phyloP scores from a whole-genome alignment of 2,888 invertebrate genomes.

The Serrognathus titanus region DNA sequence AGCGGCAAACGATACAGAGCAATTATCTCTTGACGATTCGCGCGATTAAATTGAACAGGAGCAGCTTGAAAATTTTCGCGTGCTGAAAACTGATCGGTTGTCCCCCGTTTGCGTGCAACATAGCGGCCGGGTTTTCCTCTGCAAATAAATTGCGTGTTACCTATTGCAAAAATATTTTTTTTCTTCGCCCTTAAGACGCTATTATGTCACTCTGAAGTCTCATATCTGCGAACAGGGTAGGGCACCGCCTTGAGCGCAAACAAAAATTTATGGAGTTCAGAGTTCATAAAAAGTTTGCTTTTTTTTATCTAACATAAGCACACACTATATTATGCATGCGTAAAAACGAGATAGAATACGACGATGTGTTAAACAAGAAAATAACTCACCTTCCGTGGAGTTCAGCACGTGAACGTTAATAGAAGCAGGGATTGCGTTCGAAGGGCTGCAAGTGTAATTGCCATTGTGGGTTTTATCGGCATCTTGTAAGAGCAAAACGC shows the following conservation, averaged over 20 bases:
- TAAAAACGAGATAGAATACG: background rate
- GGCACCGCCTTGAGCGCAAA: too few species aligned
- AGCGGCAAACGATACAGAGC: background rate
- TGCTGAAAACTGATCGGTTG: background rate
- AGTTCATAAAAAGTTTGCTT: background rate
- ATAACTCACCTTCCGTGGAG: constrained; percentile 51
- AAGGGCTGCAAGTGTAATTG: constrained; percentile 68
- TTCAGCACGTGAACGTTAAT: constrained; percentile 68
- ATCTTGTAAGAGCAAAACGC: constrained; percentile 62
- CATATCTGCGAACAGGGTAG: too few species aligned
- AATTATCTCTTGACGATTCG: background rate
- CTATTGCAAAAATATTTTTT: background rate
- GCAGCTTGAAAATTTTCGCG: too few species aligned
- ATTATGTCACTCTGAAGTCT: too few species aligned
- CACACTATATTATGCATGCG: background rate
- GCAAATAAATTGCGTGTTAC: constrained; percentile 29
- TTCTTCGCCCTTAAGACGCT: too few species aligned
- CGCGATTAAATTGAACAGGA: background rate
- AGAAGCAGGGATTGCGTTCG: constrained; percentile 61
- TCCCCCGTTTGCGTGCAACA: constrained; percentile 62
- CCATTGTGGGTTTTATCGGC: constrained; percentile 59
- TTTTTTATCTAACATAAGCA: background rate
- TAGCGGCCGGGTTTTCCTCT: constrained; percentile 72
- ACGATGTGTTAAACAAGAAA: too few species aligned
- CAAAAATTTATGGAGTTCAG: too few species aligned